Base-by-base conservation (phyloP, 1,140 invertebrate genomes). In the Neuroterus valhalla region DNA sequence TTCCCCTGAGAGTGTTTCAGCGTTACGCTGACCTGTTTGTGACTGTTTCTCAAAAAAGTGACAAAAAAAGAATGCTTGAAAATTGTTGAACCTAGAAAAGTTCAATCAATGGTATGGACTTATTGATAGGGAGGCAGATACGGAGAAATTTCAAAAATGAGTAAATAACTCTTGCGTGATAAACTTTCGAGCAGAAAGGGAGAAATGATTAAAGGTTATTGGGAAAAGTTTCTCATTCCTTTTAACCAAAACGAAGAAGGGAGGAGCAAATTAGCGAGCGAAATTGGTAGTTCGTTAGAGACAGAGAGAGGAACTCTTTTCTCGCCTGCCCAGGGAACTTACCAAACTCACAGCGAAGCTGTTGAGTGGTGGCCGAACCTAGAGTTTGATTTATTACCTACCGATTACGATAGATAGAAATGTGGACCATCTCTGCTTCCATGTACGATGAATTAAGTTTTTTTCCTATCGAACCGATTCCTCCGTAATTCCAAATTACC, bases 391-490 rank as follows among this genome's bases (percentile, higher is more conserved):
- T 62, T 62, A 62, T 62, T 62, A 26, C 31, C 15, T 8, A 48
- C n/a, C 14, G 26, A 62, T 62, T 31, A 62, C 23, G 55, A 62
- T 23, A n/a, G 55, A 62, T 23, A n/a, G 55, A 62, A 62, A 62
- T 62, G n/a, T 62, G 23, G 55, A 14, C 31, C 55, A 62, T 23
- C 15, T 31, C 21, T 62, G 12, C 26, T 62, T 3, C 52, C 26
- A 23, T 48, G 3, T 17, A 31, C 23, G 6, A 55, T 55, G 23
- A 31, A 62, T 62, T 62, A 62, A 26, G 3, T 8, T 31, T 62
- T 62, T 62, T 31, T n/a, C 26, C 31, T 4, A 62, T 31, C 23
- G 11, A 52, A 55, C 21, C 52, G 14, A n/a, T 62, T 62, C 5
- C 23, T 50, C 5, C 48, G n/a, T 50, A 38, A 38, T 38, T 50